Conservation (phyloP, 2,888 invertebrate species). For the Mamestra brassicae region DNA sequence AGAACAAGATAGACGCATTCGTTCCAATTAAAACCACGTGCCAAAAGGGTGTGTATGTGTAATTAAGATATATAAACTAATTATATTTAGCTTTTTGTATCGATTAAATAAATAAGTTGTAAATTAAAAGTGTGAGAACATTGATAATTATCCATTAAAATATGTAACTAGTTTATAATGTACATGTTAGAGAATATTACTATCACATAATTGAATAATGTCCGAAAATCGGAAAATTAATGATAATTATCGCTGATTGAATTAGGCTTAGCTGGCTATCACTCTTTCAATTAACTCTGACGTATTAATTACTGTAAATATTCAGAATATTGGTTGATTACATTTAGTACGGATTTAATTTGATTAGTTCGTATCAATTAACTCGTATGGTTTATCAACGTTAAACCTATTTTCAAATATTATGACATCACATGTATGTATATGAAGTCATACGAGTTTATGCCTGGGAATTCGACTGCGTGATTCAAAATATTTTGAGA, state of each 20-base stretch:
- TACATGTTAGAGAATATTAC: neutral
- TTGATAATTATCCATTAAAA: neutral
- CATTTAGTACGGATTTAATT: conserved; percentile 14
- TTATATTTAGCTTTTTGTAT: neutral
- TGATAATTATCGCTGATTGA: conserved; percentile 16
- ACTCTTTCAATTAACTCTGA: conserved; percentile 33
- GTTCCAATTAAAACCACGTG: neutral
- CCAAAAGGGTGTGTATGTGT: neutral
- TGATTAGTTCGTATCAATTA: conserved; percentile 24
- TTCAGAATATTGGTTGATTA: conserved; percentile 1
- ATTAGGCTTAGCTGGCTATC: conserved; percentile 30
- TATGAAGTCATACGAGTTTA: too few species aligned
- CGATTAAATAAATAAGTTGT: neutral
- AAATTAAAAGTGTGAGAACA: neutral
- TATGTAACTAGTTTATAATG: neutral
- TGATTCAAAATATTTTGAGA: neutral
- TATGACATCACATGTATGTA: neutral
- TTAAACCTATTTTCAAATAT: neutral
- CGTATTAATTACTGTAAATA: conserved; percentile 17
- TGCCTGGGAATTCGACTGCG: too few species aligned
- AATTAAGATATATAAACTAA: too few species aligned
- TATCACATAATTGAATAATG: neutral
- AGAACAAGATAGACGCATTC: neutral
- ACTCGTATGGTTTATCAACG: neutral
- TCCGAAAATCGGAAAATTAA: neutral